Evolutionary conservation across 2,888 invertebrate species (phyloP).

Genomic region (Eupithecia tripunctaria): DNA sequence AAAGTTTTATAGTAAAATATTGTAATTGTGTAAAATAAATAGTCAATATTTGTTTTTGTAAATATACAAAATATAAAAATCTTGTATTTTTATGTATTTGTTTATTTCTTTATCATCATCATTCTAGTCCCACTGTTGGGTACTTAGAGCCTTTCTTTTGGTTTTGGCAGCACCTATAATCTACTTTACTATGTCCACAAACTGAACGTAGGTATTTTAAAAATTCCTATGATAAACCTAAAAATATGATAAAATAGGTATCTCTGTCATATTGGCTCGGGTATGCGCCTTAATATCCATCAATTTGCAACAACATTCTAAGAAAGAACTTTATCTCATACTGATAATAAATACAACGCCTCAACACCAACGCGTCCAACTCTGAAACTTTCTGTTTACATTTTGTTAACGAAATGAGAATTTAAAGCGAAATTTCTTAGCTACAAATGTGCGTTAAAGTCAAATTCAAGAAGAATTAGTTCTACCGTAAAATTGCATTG

Average conservation of each 20-base stretch:
- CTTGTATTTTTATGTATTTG: too few relatives aligned
- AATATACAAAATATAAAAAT: too few relatives aligned
- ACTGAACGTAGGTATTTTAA: too few relatives aligned
- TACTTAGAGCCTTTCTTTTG: neutral
- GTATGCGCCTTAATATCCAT: too few relatives aligned
- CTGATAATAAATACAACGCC: constrained; percentile 55
- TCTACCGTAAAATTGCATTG: constrained; percentile 63
- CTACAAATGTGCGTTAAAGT: constrained; percentile 72
- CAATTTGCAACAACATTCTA: neutral
- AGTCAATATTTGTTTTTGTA: too few relatives aligned
- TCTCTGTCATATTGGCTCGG: too few relatives aligned
- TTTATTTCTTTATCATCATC: neutral
- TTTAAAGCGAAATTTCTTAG: constrained; percentile 77
- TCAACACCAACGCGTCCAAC: constrained; percentile 48
- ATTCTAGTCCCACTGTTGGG: neutral
- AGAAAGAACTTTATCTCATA: constrained; percentile 3
- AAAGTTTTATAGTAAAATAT: too few relatives aligned
- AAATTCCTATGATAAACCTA: too few relatives aligned
- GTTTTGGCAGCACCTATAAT: neutral
- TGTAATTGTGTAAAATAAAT: too few relatives aligned
- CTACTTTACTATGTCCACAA: neutral
- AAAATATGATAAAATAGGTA: too few relatives aligned
- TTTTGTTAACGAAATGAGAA: constrained; percentile 79
- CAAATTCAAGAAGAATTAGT: constrained; percentile 56
- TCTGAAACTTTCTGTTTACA: constrained; percentile 71